phyloP scores from a whole-genome alignment of 2,113 vertebrate species.

The Polyodon spathula region DNA sequence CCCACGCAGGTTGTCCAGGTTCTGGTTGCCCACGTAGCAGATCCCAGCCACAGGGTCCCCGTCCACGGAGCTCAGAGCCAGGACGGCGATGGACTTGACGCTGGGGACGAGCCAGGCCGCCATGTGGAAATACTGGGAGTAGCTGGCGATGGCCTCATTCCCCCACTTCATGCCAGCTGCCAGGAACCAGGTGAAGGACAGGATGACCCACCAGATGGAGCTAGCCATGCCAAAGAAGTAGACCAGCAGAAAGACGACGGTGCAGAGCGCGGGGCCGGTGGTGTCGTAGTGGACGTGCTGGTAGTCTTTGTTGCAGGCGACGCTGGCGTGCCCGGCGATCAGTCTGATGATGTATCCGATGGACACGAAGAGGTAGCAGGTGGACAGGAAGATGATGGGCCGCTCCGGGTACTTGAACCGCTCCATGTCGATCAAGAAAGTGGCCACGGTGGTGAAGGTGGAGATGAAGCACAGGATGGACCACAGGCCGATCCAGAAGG shows the following conservation, averaged over 20 bases:
- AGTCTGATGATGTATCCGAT: constrained; percentile 86
- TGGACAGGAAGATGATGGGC: constrained; percentile 89
- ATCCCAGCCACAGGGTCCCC: constrained; percentile 89
- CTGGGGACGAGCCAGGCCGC: constrained; percentile 94
- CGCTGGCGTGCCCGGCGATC: constrained; percentile 79
- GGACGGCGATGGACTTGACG: constrained; percentile 76
- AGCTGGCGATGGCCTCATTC: constrained; percentile 88
- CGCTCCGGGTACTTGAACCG: constrained; percentile 92
- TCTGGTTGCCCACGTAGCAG: constrained; percentile 95
- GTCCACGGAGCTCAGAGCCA: constrained; percentile 86
- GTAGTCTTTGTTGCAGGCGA: constrained; percentile 74
- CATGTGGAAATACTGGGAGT: constrained; percentile 91
- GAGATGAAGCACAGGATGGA: constrained; percentile 88
- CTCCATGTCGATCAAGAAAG: constrained; percentile 95
- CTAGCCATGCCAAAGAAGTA: constrained; percentile 98
- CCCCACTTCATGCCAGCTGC: constrained; percentile 97
- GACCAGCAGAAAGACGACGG: constrained; percentile 83
- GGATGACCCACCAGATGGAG: constrained; percentile 97
- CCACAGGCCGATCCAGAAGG: constrained; percentile 93
- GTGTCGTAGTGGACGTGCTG: constrained; percentile 87
- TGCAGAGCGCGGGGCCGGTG: constrained; percentile 87
- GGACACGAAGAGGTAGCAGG: constrained; percentile 92
- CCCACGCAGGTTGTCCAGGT: constrained; percentile 81
- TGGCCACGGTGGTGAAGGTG: constrained; percentile 85
- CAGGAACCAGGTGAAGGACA: constrained; percentile 94